Evolutionary conservation across 2,113 vertebrate species (phyloP), one percentile per base, ranked within the genome.

Genomic region (Pterocles burchelli): DNA sequence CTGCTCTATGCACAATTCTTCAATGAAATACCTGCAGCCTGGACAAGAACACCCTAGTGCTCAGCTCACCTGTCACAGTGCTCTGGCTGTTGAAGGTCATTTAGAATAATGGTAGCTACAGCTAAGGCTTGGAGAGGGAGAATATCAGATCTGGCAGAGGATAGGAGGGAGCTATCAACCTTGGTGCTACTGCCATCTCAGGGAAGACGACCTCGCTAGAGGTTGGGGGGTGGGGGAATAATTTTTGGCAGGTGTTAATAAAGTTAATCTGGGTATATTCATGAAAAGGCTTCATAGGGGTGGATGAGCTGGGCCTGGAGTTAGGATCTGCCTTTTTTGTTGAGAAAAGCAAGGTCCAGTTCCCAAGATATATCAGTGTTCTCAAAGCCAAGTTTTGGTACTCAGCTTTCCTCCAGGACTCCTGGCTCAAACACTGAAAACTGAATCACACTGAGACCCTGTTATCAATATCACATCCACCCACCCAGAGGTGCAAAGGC

Each of bases 51-150:
- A 62, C 46, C 25, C 31, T 58, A 13, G 6, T 46, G 12, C 15
- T 81, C 22, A 21, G 15, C 58, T 87, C 59, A 87, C 11, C 15
- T 1, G 1, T 38, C 41, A 25, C 0, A 0, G 6, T 66, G 34
- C 16, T 73, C n/a, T 57, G 33, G 13, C 16, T 62, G 5, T 34
- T 38, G 33, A 66, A 84, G 19, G n/a, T 19, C 5, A 24, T 67
- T 59, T 77, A 48, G 59, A 63, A 29, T 31, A 75, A 58, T 0
- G 0, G 18, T 55, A 13, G 25, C 55, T 80, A 36, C 19, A 81
- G 31, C 20, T 43, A 22, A 86, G 43, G 15, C 11, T 82, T 88
- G 24, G 17, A 45, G 11, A 74, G 25, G 9, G 18, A 1, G 2
- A 46, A 28, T 45, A 17, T 36, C 48, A 58, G 34, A 31, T 29